A percentile compares a stretch with the other conserved stretches of the same genome.
Evolutionary conservation across 2,888 invertebrate species (phyloP).

Genomic region (Pheosia tremula): DNA sequence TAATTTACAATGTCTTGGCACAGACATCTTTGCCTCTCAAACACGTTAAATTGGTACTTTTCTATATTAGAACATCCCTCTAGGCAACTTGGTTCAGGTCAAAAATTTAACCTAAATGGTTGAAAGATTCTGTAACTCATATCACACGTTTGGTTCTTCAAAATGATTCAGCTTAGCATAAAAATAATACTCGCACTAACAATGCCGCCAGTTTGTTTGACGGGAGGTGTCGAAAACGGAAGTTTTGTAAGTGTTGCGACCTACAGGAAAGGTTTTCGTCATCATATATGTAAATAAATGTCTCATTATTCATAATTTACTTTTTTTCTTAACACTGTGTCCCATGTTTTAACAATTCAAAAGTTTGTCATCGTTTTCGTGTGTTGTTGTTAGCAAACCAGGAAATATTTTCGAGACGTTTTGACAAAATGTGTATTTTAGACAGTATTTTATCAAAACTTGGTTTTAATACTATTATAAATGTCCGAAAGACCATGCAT

Average conservation of each 20-base stretch:
- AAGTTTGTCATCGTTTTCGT: neutral
- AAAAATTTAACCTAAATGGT: too few species aligned
- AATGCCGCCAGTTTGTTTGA: neutral
- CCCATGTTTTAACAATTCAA: neutral
- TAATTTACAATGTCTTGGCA: neutral
- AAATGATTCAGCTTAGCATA: neutral
- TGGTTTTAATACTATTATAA: neutral
- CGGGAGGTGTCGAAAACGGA: neutral
- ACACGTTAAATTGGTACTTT: too few species aligned
- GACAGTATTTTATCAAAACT: too few species aligned
- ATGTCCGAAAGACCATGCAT: slow-evolving; percentile 9
- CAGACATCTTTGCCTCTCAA: too few species aligned
- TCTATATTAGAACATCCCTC: too few species aligned
- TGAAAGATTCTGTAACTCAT: too few species aligned
- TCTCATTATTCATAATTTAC: neutral
- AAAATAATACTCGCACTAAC: neutral
- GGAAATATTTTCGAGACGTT: too few species aligned
- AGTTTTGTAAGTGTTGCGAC: neutral
- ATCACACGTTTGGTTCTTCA: neutral
- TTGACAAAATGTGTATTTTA: too few species aligned
- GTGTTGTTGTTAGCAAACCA: neutral
- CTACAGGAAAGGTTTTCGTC: slow-evolving; percentile 1
- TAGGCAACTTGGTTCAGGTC: too few species aligned
- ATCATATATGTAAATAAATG: neutral
- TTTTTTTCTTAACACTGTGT: neutral